Conservation (phyloP, 2,888 invertebrate genomes). For the Ommatoiulus sabulosus region DNA sequence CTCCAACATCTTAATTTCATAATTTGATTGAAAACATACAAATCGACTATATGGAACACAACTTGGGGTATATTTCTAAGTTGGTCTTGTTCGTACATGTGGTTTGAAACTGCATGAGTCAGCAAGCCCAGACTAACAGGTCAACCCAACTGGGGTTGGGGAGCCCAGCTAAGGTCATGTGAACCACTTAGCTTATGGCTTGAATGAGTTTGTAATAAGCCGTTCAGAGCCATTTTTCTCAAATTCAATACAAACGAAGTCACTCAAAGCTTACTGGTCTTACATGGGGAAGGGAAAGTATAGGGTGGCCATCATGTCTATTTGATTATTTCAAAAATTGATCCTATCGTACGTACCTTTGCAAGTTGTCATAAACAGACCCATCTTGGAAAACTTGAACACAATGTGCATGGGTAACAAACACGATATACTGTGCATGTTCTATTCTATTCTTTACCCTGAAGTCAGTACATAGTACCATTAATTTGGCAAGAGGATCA, state of each 20-base stretch:
- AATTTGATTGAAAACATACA: too few species aligned
- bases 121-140: constrained; percentile 1
- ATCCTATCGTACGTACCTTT: too few species aligned
- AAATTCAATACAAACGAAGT: not conserved
- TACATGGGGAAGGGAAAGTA: not conserved
- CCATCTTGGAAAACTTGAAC: too few species aligned
- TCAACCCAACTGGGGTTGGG: not conserved
- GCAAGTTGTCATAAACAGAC: too few species aligned
- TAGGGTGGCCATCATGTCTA: not conserved
- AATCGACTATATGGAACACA: too few species aligned
- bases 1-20: too few species aligned
- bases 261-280: not conserved
- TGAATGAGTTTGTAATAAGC: not conserved
- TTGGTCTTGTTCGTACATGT: not conserved
- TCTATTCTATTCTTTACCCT: too few species aligned
- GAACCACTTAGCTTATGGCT: not conserved
- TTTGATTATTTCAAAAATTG: not conserved
- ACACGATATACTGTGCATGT: too few species aligned
- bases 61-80: not conserved
- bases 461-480: too few species aligned
- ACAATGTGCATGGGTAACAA: too few species aligned
- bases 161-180: not conserved
- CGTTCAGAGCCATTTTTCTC: not conserved
- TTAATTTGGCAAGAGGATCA: too few species aligned
- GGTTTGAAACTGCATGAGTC: not conserved